Percentiles rank a stretch among this genome's conserved stretches.
phyloP scores from a whole-genome alignment of 2,113 vertebrate species.

The Petrocephalus zakoni region DNA sequence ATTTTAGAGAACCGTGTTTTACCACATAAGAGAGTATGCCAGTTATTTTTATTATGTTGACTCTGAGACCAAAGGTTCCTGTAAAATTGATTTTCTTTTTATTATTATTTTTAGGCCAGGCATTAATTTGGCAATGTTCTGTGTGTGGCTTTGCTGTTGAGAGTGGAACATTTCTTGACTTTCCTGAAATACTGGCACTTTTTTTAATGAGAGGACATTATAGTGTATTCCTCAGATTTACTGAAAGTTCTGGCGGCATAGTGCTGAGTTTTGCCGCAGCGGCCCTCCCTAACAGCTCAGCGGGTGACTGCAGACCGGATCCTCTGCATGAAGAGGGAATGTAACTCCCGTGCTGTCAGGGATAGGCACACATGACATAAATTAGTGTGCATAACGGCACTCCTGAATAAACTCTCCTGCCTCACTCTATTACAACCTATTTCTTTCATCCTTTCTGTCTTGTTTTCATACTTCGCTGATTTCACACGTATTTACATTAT shows the following conservation, averaged over 20 bases:
- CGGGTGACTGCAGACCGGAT: not conserved
- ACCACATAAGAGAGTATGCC: not conserved
- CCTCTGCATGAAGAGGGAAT: not conserved
- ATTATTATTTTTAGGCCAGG: not conserved
- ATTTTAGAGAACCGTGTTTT: not conserved
- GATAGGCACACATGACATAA: not conserved
- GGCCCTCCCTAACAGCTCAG: not conserved
- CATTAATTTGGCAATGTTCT: not conserved
- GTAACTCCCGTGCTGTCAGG: not conserved
- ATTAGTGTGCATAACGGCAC: not conserved
- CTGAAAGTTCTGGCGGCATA: not conserved
- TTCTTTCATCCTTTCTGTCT: not conserved
- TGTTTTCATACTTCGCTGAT: not conserved
- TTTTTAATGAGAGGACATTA: not conserved
- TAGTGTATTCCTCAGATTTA: not conserved
- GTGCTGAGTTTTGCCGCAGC: not conserved
- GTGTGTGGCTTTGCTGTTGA: not conserved
- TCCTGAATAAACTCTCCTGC: not conserved
- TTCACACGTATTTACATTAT: not conserved
- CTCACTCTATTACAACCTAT: not conserved
- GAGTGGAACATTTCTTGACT: not conserved
- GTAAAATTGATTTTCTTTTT: not conserved
- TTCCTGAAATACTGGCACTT: not conserved
- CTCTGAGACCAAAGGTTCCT: not conserved
- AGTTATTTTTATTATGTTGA: not conserved